Base-by-base conservation (phyloP, 2,113 vertebrate genomes). In the Planiliza haematocheilus region DNA sequence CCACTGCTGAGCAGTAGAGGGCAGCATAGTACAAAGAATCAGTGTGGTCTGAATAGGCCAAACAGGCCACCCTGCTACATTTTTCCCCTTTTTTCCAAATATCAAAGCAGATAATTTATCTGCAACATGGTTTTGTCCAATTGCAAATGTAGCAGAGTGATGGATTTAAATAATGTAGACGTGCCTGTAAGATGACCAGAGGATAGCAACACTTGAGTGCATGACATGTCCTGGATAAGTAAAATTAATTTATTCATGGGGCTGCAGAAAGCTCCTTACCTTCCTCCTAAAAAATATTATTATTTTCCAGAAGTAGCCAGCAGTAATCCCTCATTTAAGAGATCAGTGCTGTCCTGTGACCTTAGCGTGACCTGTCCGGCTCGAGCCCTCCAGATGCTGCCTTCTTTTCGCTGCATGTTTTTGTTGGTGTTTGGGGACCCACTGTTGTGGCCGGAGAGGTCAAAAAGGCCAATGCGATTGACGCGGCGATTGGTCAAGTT, bases 1-100 rank as follows among this genome's bases (percentile, higher is more conserved):
- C n/a, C 64, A 41, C 14, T 45, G 4, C 20, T 43, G n/a, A 70
- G 6, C 92, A 90, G 87, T 73, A 89, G 92, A 87, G 86, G 89
- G 91, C 87, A 82, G 78, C 75, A 91, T 46, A 90, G 53, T 18
- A 80, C 69, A 80, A 41, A 58, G 46, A 83, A 86, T 83, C 10
- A 45, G 12, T 4, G 8, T 18, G n/a, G 34, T 11, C 7, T 10
- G 4, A 16, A 20, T 55, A 13, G 38, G 2, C 13, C 20, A 51
- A 37, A 34, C 6, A 34, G 10, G 41, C 11, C 11, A 10, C 18
- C 50, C 17, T 53, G 24, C 24, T 2, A 12, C 30, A 18, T 50
- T 38, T 50, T 58, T 7, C 6, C 10, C 8, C 49, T 20, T 38
- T 21, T 72, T 50, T 41, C 46, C 61, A 30, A 60, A 36, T 20